These are phyloP conservation scores for Coleophora deauratella DNA, from an alignment of 2,888 invertebrate genomes.

Conservation along the genomic window DNA sequence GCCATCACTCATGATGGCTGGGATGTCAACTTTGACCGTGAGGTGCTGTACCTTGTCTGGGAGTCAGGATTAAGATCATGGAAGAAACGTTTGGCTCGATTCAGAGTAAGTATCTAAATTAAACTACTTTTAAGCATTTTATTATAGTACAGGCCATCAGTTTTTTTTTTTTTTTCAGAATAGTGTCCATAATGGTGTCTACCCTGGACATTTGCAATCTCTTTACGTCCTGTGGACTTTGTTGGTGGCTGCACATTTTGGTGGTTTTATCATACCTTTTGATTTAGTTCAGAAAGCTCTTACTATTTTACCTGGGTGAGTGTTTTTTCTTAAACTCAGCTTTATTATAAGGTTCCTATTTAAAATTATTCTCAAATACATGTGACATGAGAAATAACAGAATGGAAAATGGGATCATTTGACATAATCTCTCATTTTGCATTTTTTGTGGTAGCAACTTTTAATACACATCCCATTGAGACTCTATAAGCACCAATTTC, in stretches of 20 bases:
- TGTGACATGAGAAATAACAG: no score
- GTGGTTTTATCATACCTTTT: conserved; percentile 86
- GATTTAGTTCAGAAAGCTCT: conserved; percentile 85
- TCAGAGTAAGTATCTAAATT: conserved; percentile 80
- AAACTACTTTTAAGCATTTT: background rate
- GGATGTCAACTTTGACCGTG: conserved; percentile 97
- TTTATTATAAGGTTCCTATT: no score
- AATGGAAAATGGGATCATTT: no score
- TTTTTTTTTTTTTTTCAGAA: conserved; percentile 84
- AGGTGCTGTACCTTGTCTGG: conserved; percentile 96
- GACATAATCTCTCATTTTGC: no score
- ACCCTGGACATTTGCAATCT: conserved; percentile 94
- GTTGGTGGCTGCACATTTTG: conserved; percentile 85
- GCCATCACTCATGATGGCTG: conserved; percentile 98
- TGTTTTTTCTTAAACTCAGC: background rate
- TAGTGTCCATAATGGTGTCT: conserved; percentile 94
- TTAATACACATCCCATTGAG: no score
- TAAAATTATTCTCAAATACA: no score
- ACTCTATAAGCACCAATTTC: no score
- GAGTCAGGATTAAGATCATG: conserved; percentile 95
- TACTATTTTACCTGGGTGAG: conserved; percentile 83
- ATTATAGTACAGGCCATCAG: no score
- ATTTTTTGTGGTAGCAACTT: no score
- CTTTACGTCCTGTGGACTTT: conserved; percentile 88
- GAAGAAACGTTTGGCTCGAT: conserved; percentile 93